Conservation (phyloP, 2,888 invertebrate species). For the Creontiades dilutus region DNA sequence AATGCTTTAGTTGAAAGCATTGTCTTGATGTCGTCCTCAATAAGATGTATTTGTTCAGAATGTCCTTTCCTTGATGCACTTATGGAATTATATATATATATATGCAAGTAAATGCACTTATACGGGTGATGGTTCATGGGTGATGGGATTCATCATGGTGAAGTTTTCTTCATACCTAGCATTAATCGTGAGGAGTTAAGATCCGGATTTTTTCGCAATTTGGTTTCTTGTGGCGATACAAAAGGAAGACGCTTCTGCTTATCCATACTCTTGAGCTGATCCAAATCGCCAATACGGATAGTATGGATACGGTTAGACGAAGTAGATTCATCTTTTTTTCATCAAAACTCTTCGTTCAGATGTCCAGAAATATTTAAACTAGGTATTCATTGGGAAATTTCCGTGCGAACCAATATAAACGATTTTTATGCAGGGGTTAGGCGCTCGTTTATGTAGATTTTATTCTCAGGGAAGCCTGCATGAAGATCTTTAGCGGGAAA, state of each 20-base stretch:
- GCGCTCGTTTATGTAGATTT: not conserved
- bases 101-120: no score
- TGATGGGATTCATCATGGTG: no score
- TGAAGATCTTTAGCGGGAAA: not conserved
- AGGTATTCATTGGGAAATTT: conserved; percentile 14
- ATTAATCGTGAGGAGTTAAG: conserved; percentile 1
- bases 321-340: not conserved
- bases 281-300: not conserved
- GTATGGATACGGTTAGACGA: no score
- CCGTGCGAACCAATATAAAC: not conserved
- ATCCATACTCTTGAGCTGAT: conserved; percentile 7
- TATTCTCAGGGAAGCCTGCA: conserved; percentile 2
- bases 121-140: no score
- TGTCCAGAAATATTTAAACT: conserved; percentile 7
- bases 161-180: no score
- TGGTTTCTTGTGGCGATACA: not conserved
- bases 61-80: no score
- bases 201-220: not conserved
- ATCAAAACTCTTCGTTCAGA: conserved; percentile 7
- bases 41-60: no score
- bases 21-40: no score
- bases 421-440: conserved; percentile 5
- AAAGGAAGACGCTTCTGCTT: not conserved
- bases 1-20: no score
- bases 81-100: no score